A percentile compares a stretch with the other conserved stretches of the same genome.
These are phyloP conservation scores for Drosophila bocqueti DNA, from an alignment of 1,140 invertebrate genomes.

Conservation along the genomic window DNA sequence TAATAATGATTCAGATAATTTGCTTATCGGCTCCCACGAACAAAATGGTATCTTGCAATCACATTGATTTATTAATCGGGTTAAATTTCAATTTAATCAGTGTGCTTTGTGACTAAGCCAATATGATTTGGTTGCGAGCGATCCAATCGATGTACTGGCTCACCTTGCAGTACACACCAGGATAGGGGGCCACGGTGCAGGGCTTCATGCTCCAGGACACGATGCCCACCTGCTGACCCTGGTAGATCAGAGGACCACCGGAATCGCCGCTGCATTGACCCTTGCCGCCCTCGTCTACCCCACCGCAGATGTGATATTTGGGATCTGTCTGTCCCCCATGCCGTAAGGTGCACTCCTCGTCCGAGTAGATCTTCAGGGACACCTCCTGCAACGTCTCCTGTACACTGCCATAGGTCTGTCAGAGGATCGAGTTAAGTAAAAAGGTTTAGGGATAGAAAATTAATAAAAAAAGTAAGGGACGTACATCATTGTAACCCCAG, in stretches of 20 bases:
- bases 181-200: conserved; percentile 83
- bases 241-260: conserved; percentile 84
- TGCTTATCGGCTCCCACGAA: conserved; percentile 22
- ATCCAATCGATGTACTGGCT: conserved; percentile 85
- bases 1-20: conserved; percentile 20
- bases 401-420: conserved; percentile 75
- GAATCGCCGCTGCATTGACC: conserved; percentile 80
- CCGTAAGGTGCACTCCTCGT: conserved; percentile 69
- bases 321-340: conserved; percentile 65
- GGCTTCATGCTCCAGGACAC: conserved; percentile 85
- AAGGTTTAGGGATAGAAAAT: neutral
- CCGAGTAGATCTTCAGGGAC: conserved; percentile 79
- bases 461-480: neutral
- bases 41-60: neutral
- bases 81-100: conserved; percentile 1
- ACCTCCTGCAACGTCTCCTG: conserved; percentile 82
- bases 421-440: neutral
- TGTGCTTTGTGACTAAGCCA: conserved; percentile 33
- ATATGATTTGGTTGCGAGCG: conserved; percentile 42
- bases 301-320: conserved; percentile 83
- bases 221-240: conserved; percentile 80
- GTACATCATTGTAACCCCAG: conserved; percentile 78
- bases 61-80: conserved; percentile 19
- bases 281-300: conserved; percentile 84
- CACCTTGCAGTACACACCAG: conserved; percentile 86